Conservation (phyloP, 2,113 vertebrate genomes). For the Bujurquina vittata region DNA sequence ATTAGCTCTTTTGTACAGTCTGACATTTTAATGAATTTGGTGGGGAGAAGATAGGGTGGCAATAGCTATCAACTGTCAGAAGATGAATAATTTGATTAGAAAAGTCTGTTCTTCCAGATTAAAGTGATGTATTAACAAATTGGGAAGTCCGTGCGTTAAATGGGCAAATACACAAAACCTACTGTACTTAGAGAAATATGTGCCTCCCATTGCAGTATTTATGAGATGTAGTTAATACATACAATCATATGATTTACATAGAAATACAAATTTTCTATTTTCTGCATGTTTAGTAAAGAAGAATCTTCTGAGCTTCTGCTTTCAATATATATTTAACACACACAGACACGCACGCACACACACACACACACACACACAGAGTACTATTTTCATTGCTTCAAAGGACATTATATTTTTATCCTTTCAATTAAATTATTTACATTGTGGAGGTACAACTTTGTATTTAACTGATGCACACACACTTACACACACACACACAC, state of each 20-base stretch:
- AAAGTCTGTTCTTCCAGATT: neutral
- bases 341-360: neutral
- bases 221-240: neutral
- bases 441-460: neutral
- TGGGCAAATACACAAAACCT: neutral
- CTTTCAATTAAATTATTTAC: neutral
- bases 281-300: neutral
- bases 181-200: neutral
- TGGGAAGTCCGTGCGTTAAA: neutral
- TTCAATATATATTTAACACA: neutral
- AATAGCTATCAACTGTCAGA: neutral
- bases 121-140: neutral
- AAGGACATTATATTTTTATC: neutral
- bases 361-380: neutral
- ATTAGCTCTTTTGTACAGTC: neutral
- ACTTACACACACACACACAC: neutral
- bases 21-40: conserved; percentile 18
- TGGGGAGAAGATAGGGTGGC: neutral
- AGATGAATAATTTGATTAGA: neutral
- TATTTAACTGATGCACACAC: neutral
- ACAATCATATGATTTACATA: neutral
- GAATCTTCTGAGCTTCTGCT: neutral
- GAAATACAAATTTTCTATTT: neutral
- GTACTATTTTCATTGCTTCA: neutral
- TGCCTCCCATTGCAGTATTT: too few relatives aligned